These are phyloP conservation scores for Orientallactaga sibirica DNA, from an alignment of 2,797 vertebrate species.

Conservation along the genomic window DNA sequence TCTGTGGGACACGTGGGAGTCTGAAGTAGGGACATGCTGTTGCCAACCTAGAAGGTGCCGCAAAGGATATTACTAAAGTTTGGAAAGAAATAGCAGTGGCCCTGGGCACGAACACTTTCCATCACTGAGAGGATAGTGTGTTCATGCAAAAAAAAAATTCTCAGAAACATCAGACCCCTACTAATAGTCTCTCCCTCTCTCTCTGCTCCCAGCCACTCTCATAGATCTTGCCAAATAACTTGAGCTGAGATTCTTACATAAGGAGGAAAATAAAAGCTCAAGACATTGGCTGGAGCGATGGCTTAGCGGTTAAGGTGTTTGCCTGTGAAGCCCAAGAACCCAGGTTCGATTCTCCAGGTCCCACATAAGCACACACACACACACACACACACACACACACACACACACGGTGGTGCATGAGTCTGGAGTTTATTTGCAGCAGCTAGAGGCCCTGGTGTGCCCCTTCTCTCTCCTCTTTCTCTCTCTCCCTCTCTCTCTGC, in stretches of 20 bases:
- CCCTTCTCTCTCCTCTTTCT: too few relatives aligned
- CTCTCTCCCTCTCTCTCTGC: too few relatives aligned
- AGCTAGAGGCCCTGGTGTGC: too few relatives aligned
- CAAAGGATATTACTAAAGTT: not conserved
- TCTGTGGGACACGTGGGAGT: not conserved
- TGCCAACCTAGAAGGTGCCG: not conserved
- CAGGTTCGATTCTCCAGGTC: too few relatives aligned
- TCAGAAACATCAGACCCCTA: not conserved
- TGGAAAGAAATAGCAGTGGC: not conserved
- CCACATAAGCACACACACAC: too few relatives aligned
- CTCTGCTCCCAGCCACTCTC: not conserved
- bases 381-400: too few relatives aligned
- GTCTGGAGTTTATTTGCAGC: too few relatives aligned
- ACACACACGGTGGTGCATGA: too few relatives aligned
- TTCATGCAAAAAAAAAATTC: not conserved
- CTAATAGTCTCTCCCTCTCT: not conserved
- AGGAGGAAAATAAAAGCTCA: not conserved
- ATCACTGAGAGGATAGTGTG: not conserved
- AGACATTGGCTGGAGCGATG: not conserved
- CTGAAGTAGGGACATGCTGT: not conserved
- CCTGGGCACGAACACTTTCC: not conserved
- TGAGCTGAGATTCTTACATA: not conserved
- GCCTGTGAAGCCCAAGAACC: too few relatives aligned
- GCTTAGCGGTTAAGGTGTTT: too few relatives aligned
- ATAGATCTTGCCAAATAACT: not conserved